These are phyloP conservation scores for Syrrhaptes paradoxus DNA, from an alignment of 2,113 vertebrate species.

Conservation along the genomic window DNA sequence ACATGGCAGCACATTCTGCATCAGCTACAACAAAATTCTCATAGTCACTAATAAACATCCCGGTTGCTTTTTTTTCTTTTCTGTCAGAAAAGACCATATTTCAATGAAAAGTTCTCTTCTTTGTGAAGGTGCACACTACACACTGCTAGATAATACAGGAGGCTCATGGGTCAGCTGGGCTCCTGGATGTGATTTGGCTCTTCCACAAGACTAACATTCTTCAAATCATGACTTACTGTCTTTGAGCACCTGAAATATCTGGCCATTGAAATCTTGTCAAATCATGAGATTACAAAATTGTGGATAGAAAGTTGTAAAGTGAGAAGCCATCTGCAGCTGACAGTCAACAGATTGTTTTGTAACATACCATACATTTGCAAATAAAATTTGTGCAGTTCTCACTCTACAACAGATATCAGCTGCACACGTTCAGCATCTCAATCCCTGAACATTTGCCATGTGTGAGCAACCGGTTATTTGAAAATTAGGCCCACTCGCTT, in stretches of 20 bases:
- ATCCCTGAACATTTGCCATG: conserved; percentile 11
- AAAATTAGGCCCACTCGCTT: conserved; percentile 28
- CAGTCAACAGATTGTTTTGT: conserved; percentile 47
- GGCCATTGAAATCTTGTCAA: conserved; percentile 11
- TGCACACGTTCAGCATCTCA: conserved; percentile 33
- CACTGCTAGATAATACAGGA: neutral
- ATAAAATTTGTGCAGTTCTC: conserved; percentile 32
- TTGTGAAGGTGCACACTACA: neutral
- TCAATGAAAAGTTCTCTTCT: neutral
- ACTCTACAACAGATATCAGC: conserved; percentile 21
- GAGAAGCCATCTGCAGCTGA: conserved; percentile 47
- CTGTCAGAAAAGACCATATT: neutral
- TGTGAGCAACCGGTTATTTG: conserved; percentile 2
- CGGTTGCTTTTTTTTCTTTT: neutral
- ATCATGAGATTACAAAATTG: conserved; percentile 48
- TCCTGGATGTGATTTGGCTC: neutral
- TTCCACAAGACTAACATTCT: neutral
- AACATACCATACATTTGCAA: conserved; percentile 20
- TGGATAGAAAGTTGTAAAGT: conserved; percentile 10
- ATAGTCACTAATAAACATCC: neutral
- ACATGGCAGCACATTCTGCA: neutral
- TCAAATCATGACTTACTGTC: neutral
- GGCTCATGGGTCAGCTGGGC: neutral
- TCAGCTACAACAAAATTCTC: neutral
- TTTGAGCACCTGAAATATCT: neutral